Conservation (phyloP, 2,113 vertebrate genomes). For the Cercopithecus mona region DNA sequence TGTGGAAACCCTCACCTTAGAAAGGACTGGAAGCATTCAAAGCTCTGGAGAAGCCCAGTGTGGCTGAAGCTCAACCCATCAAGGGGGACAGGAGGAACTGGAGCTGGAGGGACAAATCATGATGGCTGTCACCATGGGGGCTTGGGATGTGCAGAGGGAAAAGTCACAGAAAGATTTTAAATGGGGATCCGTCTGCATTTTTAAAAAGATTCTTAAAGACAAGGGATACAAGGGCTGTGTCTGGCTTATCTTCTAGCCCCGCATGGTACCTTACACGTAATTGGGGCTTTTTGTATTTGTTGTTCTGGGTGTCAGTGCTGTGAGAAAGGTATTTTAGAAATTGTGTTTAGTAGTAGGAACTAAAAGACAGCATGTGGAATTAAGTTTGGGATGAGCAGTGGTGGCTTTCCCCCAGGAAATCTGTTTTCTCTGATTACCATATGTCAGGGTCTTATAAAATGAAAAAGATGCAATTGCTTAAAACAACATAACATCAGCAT, state of each 20-base stretch:
- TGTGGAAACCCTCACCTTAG: neutral
- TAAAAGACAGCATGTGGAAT: neutral
- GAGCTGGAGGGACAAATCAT: neutral
- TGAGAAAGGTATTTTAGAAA: slow-evolving; percentile 40
- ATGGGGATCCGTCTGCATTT: neutral
- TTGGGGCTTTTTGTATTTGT: neutral
- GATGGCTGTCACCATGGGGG: neutral
- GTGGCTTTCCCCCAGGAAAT: slow-evolving; percentile 37
- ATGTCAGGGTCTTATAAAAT: slow-evolving; percentile 30
- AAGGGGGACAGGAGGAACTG: neutral
- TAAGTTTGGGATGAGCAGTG: neutral
- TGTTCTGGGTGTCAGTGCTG: slow-evolving; percentile 6
- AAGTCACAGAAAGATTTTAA: neutral
- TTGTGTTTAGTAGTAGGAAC: neutral
- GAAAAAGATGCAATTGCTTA: slow-evolving; percentile 2
- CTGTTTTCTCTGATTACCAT: slow-evolving; percentile 50
- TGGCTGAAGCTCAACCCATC: neutral
- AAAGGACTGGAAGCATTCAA: neutral
- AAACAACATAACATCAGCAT: neutral
- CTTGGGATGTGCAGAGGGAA: neutral
- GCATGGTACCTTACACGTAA: neutral
- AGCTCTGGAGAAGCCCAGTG: neutral
- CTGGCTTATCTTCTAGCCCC: neutral
- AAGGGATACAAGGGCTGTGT: neutral
- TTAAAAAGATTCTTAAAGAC: neutral